Evolutionary conservation across 2,888 invertebrate species (phyloP).

Genomic region (Cheilosia scutellata): DNA sequence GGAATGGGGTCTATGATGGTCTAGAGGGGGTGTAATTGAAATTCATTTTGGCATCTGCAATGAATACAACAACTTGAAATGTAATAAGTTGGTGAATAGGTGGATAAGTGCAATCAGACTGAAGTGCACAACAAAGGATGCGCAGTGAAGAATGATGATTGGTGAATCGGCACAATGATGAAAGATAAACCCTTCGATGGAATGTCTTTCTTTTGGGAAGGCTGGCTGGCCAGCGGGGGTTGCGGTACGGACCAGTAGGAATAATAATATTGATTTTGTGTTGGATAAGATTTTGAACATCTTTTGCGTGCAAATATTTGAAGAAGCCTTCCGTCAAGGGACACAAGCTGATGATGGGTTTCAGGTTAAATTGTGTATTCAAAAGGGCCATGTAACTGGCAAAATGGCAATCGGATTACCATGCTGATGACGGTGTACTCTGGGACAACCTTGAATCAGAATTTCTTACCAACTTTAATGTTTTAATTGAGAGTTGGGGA

Average conservation of each 20-base stretch:
- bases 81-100: slow-evolving; percentile 69
- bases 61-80: slow-evolving; percentile 70
- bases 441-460: no score
- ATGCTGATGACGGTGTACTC: no score
- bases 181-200: slow-evolving; percentile 23
- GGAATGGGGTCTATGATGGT: not conserved
- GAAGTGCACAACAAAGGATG: slow-evolving; percentile 63
- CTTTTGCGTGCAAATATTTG: slow-evolving; percentile 22
- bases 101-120: slow-evolving; percentile 69
- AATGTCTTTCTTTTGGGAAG: not conserved
- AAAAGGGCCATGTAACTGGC: not conserved
- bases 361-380: slow-evolving; percentile 2
- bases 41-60: slow-evolving; percentile 70
- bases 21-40: slow-evolving; percentile 60
- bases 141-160: slow-evolving; percentile 57
- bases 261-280: slow-evolving; percentile 42
- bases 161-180: slow-evolving; percentile 39
- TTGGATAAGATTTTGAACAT: slow-evolving; percentile 32
- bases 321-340: not conserved
- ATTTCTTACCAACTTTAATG: no score
- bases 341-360: not conserved
- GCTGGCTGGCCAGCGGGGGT: not conserved
- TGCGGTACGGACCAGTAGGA: not conserved
- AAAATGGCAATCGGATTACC: no score
- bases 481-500: no score